These are phyloP conservation scores for Aspidiotus rigidus DNA, from an alignment of 2,888 invertebrate species.

Conservation along the genomic window DNA sequence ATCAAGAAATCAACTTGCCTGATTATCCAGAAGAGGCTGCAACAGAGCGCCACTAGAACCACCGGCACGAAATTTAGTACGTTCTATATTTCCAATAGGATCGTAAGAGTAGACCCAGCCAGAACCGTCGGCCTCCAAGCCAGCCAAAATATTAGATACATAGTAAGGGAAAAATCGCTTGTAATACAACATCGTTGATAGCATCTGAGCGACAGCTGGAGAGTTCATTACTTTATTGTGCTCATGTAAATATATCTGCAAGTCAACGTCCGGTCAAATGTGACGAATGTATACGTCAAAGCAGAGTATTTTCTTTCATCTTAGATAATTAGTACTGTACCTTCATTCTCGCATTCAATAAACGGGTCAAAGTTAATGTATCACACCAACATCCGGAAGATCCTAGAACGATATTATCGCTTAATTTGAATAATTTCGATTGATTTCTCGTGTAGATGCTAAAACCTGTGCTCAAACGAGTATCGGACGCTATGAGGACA, in stretches of 20 bases:
- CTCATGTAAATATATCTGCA: slow-evolving; percentile 82
- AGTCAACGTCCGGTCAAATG: background rate
- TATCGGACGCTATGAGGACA: slow-evolving; percentile 90
- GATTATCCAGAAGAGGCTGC: slow-evolving; percentile 92
- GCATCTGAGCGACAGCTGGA: slow-evolving; percentile 87
- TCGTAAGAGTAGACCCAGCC: slow-evolving; percentile 95
- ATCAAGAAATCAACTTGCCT: slow-evolving; percentile 46
- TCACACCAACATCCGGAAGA: slow-evolving; percentile 98
- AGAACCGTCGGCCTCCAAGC: slow-evolving; percentile 83
- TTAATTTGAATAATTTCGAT: slow-evolving; percentile 74
- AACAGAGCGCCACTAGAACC: slow-evolving; percentile 84
- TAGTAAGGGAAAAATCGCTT: slow-evolving; percentile 98
- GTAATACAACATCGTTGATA: slow-evolving; percentile 90
- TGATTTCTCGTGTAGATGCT: slow-evolving; percentile 81
- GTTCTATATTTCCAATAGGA: slow-evolving; percentile 91
- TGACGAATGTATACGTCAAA: no score
- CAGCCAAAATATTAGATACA: slow-evolving; percentile 87
- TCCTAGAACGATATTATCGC: slow-evolving; percentile 77
- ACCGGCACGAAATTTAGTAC: slow-evolving; percentile 72
- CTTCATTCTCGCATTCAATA: slow-evolving; percentile 77
- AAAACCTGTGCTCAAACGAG: slow-evolving; percentile 82
- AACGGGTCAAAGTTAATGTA: slow-evolving; percentile 76
- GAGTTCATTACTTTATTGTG: slow-evolving; percentile 89
- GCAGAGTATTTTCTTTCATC: no score
- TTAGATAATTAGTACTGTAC: slow-evolving; percentile 41